Evolutionary conservation across 2,888 invertebrate species (phyloP), one percentile per base, ranked within the genome.

Genomic region (Sinodicranocentrus sp.): DNA sequence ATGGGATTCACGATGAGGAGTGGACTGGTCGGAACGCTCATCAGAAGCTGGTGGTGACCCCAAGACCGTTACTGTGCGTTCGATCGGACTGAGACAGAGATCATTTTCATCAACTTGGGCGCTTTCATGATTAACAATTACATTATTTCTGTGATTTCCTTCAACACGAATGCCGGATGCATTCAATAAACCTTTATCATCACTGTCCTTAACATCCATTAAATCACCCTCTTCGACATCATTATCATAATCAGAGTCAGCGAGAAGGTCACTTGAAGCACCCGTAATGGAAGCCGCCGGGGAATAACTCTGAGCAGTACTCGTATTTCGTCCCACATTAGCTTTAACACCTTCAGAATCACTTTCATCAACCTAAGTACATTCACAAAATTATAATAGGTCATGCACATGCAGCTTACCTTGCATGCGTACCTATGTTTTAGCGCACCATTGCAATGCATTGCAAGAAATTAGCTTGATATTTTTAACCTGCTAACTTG

Each of bases 221-320:
- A 57, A 33, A 21, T 72, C 59, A 61, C 54, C 82, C 33, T 68
- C 61, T 68, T 68, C 68, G 67, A 48, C 73, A n/a, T 82, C 70
- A 72, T 57, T 43, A 57, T 72, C 52, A 61, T 1, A 5, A 43
- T 43, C 26, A 33, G 33, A 33, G 1, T 15, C 23, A 67, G 17
- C n/a, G 44, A 39, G 23, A 26, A 82, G 76, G 76, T 61, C 75
- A 82, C 82, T 68, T 70, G 59, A 82, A 63, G 76, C 82, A 82
- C 82, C 68, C 70, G 70, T 65, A 75, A 17, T 76, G 82, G 82
- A 76, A 82, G 82, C 70, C 57, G 78, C 48, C 52, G 70, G 48
- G 44, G 52, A 63, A 71, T 57, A 43, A 23, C 59, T 44, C 52
- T 43, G 68, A 61, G 59, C 82, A n/a, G 68, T 6, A 26, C 28